A percentile compares a stretch with the other conserved stretches of the same genome.
Conservation (phyloP, 2,888 invertebrate genomes). For the Polylopha cassiicola region DNA sequence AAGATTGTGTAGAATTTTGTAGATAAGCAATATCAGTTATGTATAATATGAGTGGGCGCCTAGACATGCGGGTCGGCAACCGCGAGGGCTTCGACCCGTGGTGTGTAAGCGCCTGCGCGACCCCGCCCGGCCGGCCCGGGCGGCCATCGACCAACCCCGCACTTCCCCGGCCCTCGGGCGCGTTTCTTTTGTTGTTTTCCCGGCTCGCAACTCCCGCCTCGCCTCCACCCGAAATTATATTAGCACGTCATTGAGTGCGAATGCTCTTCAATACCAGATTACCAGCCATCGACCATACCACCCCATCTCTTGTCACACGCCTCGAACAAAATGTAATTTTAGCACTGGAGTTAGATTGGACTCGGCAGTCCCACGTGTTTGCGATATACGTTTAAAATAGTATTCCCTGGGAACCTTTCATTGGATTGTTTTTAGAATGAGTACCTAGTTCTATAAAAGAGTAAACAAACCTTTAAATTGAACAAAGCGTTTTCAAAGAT, state of each 20-base stretch:
- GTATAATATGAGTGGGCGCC: conserved; percentile 46
- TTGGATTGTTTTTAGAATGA: too few relatives aligned
- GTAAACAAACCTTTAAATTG: too few relatives aligned
- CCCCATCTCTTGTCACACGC: too few relatives aligned
- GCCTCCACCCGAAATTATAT: conserved; percentile 11
- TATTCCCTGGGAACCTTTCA: too few relatives aligned
- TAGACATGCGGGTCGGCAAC: conserved; percentile 66
- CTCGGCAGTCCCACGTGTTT: too few relatives aligned
- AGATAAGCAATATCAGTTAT: conserved; percentile 18
- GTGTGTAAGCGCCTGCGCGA: conserved; percentile 61
- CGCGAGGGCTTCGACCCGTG: conserved; percentile 68
- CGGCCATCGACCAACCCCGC: conserved; percentile 55
- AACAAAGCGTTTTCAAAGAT: too few relatives aligned
- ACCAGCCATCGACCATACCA: too few relatives aligned
- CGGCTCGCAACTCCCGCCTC: conserved; percentile 11
- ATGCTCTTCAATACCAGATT: too few relatives aligned
- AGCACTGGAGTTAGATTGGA: too few relatives aligned
- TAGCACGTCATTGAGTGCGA: conserved; percentile 5
- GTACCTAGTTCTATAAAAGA: too few relatives aligned
- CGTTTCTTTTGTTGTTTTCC: conserved; percentile 7
- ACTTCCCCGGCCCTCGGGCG: conserved; percentile 20
- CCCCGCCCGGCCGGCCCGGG: conserved; percentile 39
- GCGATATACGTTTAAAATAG: too few relatives aligned
- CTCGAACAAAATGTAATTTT: too few relatives aligned
- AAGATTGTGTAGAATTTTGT: conserved; percentile 7